Base-by-base conservation (phyloP, 2,888 invertebrate genomes). In the Piscicola geometra region DNA sequence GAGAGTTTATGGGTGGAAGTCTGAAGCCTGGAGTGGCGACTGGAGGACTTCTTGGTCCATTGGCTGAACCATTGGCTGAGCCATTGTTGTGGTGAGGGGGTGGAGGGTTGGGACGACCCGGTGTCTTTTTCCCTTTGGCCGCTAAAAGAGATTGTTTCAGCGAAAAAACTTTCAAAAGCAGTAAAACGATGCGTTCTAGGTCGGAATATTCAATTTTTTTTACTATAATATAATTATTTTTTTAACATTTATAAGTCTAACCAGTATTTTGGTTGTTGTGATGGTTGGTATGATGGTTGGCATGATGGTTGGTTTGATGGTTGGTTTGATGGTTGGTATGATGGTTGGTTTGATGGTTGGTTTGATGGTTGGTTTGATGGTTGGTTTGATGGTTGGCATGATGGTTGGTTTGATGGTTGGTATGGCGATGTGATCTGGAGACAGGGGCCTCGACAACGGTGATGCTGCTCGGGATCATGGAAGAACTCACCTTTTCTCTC, bases 401-500 rank as follows among this genome's bases (percentile, higher is more conserved):
- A 5, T 72, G 52, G 74, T 66, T 28, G 32, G 33, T 47, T 5
- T 25, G 70, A 0, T 33, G 76, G 76, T 0, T 73, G 50, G n/a
- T 41, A 33, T 32, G 70, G 69, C 18, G 66, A n/a, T 32, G 5
- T 28, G 35, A 60, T 47, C 33, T 28, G 60, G 18, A 5, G 32
- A 18, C 32, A 41, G 15, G 76, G 2, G 32, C 32, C n/a, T 30
- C 25, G 69, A 47, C 52, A 25, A 66, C 70, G 66, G 33, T 56
- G 52, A 75, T 76, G 47, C 70, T 25, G 21, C 32, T 9, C 2
- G 77, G 77, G 3, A 78, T 56, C 28, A 64, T 33, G 18, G 36
- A 50, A 9, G 71, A 5, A 33, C 72, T 56, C n/a, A 75, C 77
- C 33, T 71, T 41, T 36, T 75, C 77, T 64, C 78, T 47, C 28